Percentiles rank a stretch among this genome's conserved stretches.
Evolutionary conservation across 2,888 invertebrate genomes (phyloP).

Genomic region (Drosophila tripunctata): DNA sequence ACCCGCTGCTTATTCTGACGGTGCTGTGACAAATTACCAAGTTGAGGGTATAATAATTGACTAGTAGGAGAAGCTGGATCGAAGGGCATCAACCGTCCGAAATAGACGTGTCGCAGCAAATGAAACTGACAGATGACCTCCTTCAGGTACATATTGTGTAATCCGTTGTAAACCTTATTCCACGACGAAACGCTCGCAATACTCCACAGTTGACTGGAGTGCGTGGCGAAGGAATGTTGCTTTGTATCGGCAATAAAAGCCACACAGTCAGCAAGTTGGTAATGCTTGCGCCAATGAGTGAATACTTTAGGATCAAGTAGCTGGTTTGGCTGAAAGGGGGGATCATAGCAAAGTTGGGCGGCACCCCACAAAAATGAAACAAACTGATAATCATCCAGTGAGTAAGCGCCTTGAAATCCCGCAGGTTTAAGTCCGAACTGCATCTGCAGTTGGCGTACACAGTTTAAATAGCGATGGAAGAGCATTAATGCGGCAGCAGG

Average conservation of each 20-base stretch:
- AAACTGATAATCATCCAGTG: conserved; percentile 99
- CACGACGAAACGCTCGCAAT: conserved; percentile 96
- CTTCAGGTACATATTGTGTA: conserved; percentile 99
- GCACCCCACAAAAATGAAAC: conserved; percentile 99
- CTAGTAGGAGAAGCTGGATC: conserved; percentile 83
- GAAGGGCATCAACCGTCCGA: conserved; percentile 94
- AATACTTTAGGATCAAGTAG: conserved; percentile 90
- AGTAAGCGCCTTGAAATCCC: conserved; percentile 99
- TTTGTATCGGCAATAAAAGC: conserved; percentile 94
- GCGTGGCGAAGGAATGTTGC: conserved; percentile 98
- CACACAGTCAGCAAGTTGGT: conserved; percentile 96
- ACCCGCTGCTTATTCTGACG: background rate
- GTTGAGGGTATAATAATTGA: conserved; percentile 56
- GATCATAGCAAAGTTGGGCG: conserved; percentile 94
- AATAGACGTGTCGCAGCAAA: conserved; percentile 95
- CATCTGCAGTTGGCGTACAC: conserved; percentile 93
- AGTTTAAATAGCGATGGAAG: conserved; percentile 89
- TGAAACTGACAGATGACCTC: conserved; percentile 97
- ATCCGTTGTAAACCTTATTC: conserved; percentile 96
- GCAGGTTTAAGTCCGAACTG: conserved; percentile 99
- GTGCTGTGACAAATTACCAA: conserved; percentile 60
- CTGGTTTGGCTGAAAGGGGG: conserved; percentile 92
- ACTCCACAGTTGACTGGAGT: conserved; percentile 99
- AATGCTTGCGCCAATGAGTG: conserved; percentile 88
- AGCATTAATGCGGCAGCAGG: conserved; percentile 88